A percentile compares a stretch with the other conserved stretches of the same genome.
These are phyloP conservation scores for Orthosia gracilis DNA, from an alignment of 2,888 invertebrate species.

Conservation along the genomic window DNA sequence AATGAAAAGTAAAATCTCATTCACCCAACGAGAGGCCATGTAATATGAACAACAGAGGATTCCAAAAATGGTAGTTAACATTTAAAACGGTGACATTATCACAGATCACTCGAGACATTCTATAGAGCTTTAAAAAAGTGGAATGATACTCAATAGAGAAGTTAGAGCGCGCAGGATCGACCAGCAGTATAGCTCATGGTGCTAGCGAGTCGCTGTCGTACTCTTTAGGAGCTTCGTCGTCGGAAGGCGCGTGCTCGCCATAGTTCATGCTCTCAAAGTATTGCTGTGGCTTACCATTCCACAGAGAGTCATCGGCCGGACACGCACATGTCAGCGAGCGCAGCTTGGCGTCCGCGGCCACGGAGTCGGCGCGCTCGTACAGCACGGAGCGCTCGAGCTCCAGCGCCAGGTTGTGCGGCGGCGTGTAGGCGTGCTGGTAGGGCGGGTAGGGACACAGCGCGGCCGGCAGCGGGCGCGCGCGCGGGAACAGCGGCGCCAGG, in stretches of 20 bases:
- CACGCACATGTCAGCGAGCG: conserved; percentile 59
- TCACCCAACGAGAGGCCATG: conserved; percentile 53
- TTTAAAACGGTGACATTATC: conserved; percentile 73
- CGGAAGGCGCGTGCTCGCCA: conserved; percentile 73
- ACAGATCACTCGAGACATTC: conserved; percentile 77
- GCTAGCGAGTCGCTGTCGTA: conserved; percentile 85
- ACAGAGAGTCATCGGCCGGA: conserved; percentile 86
- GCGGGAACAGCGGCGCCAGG: conserved; percentile 80
- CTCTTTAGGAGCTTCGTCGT: conserved; percentile 64
- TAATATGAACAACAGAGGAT: conserved; percentile 56
- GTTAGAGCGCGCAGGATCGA: conserved; percentile 30
- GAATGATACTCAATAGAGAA: conserved; percentile 66
- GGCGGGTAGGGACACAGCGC: conserved; percentile 74
- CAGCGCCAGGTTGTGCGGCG: conserved; percentile 74
- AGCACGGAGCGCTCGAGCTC: conserved; percentile 76
- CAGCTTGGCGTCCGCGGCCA: conserved; percentile 69
- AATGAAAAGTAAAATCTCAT: conserved; percentile 50
- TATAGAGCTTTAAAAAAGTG: conserved; percentile 63
- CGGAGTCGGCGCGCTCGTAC: conserved; percentile 58
- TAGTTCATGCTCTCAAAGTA: conserved; percentile 94
- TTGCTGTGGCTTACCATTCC: conserved; percentile 89
- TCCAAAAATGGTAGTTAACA: conserved; percentile 53
- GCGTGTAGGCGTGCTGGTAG: conserved; percentile 44
- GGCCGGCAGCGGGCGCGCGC: conserved; percentile 81
- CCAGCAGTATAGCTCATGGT: conserved; percentile 49